Evolutionary conservation across 2,888 invertebrate species (phyloP).

Genomic region (Polymixis lichenea): DNA sequence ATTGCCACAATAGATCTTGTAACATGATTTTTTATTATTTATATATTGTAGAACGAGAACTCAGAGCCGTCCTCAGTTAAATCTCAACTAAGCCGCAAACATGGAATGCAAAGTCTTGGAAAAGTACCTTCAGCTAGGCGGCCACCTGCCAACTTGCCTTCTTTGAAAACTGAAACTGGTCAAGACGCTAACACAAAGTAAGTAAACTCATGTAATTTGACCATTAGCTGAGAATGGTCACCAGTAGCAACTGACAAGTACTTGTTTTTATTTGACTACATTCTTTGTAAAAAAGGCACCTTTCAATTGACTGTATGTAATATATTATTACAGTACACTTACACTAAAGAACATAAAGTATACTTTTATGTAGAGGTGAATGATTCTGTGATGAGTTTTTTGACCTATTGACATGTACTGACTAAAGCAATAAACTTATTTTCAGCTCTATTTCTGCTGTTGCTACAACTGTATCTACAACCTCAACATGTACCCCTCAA

Average conservation of each 20-base stretch:
- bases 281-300: constrained; percentile 10
- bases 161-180: constrained; percentile 98
- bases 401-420: constrained; percentile 45
- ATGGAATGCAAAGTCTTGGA: constrained; percentile 99
- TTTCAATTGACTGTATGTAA: background rate
- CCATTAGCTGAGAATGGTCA: background rate
- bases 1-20: background rate
- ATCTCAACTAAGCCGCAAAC: constrained; percentile 98
- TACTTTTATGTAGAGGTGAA: constrained; percentile 31
- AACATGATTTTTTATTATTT: background rate
- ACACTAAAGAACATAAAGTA: background rate
- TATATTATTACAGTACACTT: background rate
- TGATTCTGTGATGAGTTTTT: constrained; percentile 40
- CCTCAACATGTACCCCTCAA: constrained; percentile 88
- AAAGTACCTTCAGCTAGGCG: constrained; percentile 99
- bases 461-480: constrained; percentile 85
- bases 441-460: constrained; percentile 86
- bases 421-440: constrained; percentile 62
- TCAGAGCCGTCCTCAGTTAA: constrained; percentile 97
- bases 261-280: background rate
- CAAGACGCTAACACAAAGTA: constrained; percentile 88
- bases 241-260: background rate
- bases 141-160: constrained; percentile 99
- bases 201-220: constrained; percentile 62
- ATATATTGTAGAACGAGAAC: constrained; percentile 80